phyloP scores from a whole-genome alignment of 2,797 vertebrate species.

The Enteromius anoplus region DNA sequence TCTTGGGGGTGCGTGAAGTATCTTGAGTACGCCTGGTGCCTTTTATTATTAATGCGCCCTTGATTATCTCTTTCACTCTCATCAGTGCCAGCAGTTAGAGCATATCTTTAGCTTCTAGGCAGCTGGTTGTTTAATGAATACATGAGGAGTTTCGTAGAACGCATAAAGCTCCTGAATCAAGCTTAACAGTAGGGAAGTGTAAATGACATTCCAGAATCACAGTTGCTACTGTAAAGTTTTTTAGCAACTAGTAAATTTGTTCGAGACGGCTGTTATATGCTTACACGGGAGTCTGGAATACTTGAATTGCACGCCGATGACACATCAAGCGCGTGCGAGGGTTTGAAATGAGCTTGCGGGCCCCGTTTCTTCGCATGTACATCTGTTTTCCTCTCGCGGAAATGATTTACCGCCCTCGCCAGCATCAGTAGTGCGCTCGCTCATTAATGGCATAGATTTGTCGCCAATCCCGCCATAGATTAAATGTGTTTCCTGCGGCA shows the following conservation, averaged over 20 bases:
- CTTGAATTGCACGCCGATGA: no score
- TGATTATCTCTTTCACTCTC: constrained; percentile 67
- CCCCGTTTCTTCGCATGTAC: no score
- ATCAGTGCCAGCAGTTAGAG: constrained; percentile 58
- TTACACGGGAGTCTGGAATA: not conserved
- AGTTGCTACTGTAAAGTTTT: not conserved
- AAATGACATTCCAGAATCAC: not conserved
- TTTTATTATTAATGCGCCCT: constrained; percentile 71
- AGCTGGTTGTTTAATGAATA: constrained; percentile 64
- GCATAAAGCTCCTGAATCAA: constrained; percentile 34
- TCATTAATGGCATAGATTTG: no score
- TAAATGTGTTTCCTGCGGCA: no score
- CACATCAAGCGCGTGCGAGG: no score
- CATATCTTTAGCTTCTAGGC: constrained; percentile 54
- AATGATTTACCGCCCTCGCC: no score
- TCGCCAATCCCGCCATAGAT: no score
- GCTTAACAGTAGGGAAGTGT: not conserved
- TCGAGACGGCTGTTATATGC: not conserved
- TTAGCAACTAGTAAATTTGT: not conserved
- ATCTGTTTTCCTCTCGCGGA: no score
- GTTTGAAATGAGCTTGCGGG: no score
- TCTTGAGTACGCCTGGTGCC: constrained; percentile 49
- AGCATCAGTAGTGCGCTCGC: no score
- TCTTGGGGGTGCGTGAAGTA: not conserved
- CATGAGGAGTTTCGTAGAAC: constrained; percentile 47